Evolutionary conservation across 1,140 invertebrate genomes (phyloP).

Genomic region (Drosophila suzukii): DNA sequence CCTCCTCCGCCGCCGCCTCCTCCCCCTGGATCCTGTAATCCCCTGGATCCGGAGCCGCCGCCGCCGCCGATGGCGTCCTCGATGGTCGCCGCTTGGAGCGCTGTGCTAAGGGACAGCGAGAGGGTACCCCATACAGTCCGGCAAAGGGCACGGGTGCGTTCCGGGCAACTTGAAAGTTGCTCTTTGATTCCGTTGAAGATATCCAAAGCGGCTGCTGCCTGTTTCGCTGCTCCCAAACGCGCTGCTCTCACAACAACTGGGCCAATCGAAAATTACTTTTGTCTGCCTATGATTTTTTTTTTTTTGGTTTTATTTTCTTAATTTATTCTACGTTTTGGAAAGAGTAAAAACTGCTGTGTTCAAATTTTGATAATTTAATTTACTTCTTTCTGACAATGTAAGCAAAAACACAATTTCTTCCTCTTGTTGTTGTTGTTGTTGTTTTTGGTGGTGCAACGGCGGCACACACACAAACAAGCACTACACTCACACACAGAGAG

Average conservation of each 20-base stretch:
- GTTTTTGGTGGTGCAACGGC: slow-evolving; percentile 28
- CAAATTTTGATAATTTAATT: slow-evolving; percentile 47
- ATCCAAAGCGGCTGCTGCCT: slow-evolving; percentile 76
- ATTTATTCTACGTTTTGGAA: slow-evolving; percentile 19
- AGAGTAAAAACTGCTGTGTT: slow-evolving; percentile 57
- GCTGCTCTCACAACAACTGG: slow-evolving; percentile 24
- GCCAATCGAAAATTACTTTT: slow-evolving; percentile 43
- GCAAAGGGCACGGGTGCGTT: slow-evolving; percentile 76
- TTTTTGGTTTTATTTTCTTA: slow-evolving; percentile 6
- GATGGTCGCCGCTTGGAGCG: slow-evolving; percentile 72
- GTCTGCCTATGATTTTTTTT: slow-evolving; percentile 10
- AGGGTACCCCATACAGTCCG: slow-evolving; percentile 83
- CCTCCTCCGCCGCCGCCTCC: slow-evolving; percentile 33
- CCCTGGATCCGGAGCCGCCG: slow-evolving; percentile 47
- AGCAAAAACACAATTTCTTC: slow-evolving; percentile 57
- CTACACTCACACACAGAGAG: slow-evolving; percentile 11
- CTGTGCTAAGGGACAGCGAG: slow-evolving; percentile 79
- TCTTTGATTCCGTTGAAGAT: slow-evolving; percentile 80
- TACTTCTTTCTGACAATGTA: slow-evolving; percentile 61
- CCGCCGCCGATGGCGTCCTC: slow-evolving; percentile 68
- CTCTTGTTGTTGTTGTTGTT: slow-evolving; percentile 18
- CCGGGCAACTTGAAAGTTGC: slow-evolving; percentile 84
- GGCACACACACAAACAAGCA: slow-evolving; percentile 25
- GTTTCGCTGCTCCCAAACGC: slow-evolving; percentile 20
- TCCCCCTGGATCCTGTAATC: slow-evolving; percentile 42